Base-by-base conservation (phyloP, 1,140 invertebrate species). In the Cotesia chilonis region DNA sequence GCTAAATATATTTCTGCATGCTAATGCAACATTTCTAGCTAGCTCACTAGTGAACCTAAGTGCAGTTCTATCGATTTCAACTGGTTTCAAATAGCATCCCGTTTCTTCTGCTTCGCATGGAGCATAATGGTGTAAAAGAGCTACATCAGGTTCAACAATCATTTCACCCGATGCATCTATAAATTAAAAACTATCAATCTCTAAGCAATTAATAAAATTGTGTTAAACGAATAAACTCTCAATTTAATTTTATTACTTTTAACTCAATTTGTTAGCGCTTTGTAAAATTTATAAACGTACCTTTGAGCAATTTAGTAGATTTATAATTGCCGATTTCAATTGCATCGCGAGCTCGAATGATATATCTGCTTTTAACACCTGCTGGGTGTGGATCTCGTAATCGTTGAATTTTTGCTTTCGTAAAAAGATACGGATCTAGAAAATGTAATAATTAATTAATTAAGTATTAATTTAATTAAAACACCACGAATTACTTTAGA, bases 321-420 rank as follows among this genome's bases (percentile, higher is more conserved):
- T 89, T 88, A 82, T 92, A 90, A 77, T 91, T 92, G 1, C 90
- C 90, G 70, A 90, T 88, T 78, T 90, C 89, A 3, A 90, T 84
- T 2, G 90, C 87, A 47, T 81, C 77, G 1, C 86, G 80, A 1
- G 89, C 85, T 60, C 89, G 83, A 5, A 90, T 88, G 52, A 92
- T 89, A 77, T 89, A 89, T 80, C 92, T 91, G 64, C 90, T 91
- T 3, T 90, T 79, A 70, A 87, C 79, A 70, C 88, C 85, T 60
- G 90, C 88, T 0, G 89, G 87, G 79, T 90, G 81, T 35, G 89
- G 83, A 72, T 89, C 85, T 63, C 86, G 74, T 6, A 88, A 87
- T 1, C 90, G 78, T 4, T 84, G 77, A 3, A 89, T 89, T 79
- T 91, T 90, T 1, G 83, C 79, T 68, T 90, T 86, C 2, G 88